Base-by-base conservation (phyloP, 2,797 vertebrate species). In the Thaleichthys pacificus region DNA sequence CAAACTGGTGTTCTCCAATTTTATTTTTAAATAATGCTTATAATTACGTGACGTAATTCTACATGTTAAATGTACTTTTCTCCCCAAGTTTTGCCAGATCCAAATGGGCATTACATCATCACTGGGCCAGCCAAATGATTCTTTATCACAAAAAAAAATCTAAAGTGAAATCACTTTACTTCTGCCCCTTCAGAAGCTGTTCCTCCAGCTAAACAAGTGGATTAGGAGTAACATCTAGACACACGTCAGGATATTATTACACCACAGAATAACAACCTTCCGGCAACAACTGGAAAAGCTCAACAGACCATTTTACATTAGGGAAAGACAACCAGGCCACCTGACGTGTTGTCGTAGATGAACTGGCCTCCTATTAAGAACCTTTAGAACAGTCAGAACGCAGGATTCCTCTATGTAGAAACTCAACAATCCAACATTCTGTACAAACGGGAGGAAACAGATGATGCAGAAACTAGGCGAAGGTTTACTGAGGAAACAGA, bases 41-140 rank as follows among this genome's bases (percentile, higher is more conserved):
- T 47, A 47, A 47, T 14, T 47, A 47, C 11, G 12, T 47, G 42
- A 47, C 12, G 42, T 47, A 58, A 58, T 21, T 58, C 6, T 58
- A 58, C 21, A n/a, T 58, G 17, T 83, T 83, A 66, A 70, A 73
- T 86, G 82, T 76, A 74, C 57, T 68, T 69, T 69, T 78, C 74
- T 26, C 61, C 60, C 68, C 68, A 24, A 68, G 32, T 77, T 77
- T 51, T 26, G 57, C 73, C 71, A 49, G 57, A 63, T 66, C 56
- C 57, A 30, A 11, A 26, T 1, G 49, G 72, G 68, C 42, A 67
- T 70, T 42, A 68, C 12, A 77, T 86, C 82, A 89, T 92, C 91
- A 91, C 89, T 93, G 89, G 90, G 81, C 91, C 90, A 91, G 91
- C 91, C 92, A 89, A 91, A 92, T 91, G 91, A 91, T 91, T 85